A percentile compares a stretch with the other conserved stretches of the same genome.
These are phyloP conservation scores for Chironomus striatipennis DNA, from an alignment of 1,140 invertebrate species.

Conservation along the genomic window DNA sequence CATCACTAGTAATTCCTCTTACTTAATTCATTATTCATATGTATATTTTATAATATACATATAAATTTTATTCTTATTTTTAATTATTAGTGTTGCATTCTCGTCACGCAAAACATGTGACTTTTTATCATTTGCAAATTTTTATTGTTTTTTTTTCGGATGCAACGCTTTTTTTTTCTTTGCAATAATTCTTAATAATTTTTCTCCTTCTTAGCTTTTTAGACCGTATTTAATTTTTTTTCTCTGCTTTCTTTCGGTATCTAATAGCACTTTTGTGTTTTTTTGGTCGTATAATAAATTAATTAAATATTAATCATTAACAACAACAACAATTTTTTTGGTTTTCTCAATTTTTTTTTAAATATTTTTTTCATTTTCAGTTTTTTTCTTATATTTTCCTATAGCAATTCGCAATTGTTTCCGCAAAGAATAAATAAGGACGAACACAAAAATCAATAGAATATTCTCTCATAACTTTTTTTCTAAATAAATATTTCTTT, in stretches of 20 bases:
- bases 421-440: not conserved
- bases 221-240: constrained; percentile 1
- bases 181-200: no score
- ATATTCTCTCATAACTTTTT: no score
- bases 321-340: constrained; percentile 24
- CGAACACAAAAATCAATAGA: no score
- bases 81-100: not conserved
- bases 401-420: not conserved
- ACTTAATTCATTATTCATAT: not conserved
- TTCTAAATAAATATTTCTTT: no score
- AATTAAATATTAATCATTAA: constrained; percentile 24
- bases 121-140: not conserved
- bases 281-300: constrained; percentile 24
- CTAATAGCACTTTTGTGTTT: constrained; percentile 24
- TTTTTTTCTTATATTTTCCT: not conserved
- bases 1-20: constrained; percentile 17
- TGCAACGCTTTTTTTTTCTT: no score
- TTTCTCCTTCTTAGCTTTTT: not conserved
- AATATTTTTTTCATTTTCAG: not conserved
- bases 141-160: no score
- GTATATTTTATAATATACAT: not conserved
- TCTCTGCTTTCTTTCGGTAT: not conserved
- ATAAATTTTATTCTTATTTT: no score
- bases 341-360: constrained; percentile 1
- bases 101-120: not conserved